Evolutionary conservation across 1,140 invertebrate genomes (phyloP).

Genomic region (Trichonephila clavipes): DNA sequence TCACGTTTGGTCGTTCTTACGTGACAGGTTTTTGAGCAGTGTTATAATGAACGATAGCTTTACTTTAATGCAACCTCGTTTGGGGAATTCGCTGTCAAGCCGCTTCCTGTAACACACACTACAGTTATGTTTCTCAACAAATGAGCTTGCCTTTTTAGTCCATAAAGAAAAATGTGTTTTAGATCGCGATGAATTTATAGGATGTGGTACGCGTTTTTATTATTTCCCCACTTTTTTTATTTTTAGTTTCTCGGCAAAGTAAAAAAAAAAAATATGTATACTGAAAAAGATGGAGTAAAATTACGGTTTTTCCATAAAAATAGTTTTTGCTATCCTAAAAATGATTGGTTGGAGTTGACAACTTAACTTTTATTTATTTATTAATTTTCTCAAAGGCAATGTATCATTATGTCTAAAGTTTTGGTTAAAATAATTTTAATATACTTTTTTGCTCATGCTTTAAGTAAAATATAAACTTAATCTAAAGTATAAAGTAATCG

Average conservation of each 20-base stretch:
- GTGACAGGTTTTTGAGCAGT: conserved; percentile 44
- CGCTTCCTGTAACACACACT: not conserved
- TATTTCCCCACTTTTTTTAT: not conserved
- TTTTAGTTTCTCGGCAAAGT: not conserved
- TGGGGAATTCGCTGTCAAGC: conserved; percentile 42
- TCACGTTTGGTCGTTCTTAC: conserved; percentile 8
- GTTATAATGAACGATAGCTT: conserved; percentile 18
- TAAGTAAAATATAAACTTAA: not conserved
- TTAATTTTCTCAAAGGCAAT: not conserved
- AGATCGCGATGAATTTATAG: conserved; percentile 34
- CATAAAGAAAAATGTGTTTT: conserved; percentile 41
- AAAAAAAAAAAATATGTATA: not conserved
- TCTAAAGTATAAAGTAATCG: not conserved
- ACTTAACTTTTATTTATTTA: not conserved
- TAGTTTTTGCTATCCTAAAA: not conserved
- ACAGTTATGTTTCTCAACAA: conserved; percentile 26
- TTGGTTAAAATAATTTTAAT: not conserved
- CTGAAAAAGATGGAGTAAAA: not conserved
- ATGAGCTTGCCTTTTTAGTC: not conserved
- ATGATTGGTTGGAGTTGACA: no score
- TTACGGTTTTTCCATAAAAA: not conserved
- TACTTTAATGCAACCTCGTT: not conserved
- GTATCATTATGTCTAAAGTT: not conserved
- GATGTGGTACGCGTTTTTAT: not conserved
- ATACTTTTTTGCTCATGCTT: not conserved